Percentiles rank a stretch among this genome's conserved stretches.
These are phyloP conservation scores for Neocrepidodera transversa DNA, from an alignment of 2,888 invertebrate genomes.

Conservation along the genomic window DNA sequence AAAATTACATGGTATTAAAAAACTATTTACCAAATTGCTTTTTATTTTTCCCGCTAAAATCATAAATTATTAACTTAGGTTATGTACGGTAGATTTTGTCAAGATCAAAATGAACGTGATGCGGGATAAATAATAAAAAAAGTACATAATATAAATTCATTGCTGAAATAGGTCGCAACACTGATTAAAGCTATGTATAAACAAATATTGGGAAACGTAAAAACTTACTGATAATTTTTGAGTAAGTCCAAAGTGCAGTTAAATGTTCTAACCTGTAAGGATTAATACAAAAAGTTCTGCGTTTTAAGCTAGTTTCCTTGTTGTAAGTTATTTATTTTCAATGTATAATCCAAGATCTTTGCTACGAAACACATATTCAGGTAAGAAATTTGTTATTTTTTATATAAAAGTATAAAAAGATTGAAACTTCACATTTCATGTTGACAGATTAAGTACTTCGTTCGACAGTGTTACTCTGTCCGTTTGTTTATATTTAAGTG, in stretches of 20 bases:
- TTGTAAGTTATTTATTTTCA: conserved; percentile 42
- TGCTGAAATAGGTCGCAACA: conserved; percentile 32
- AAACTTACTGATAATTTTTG: conserved; percentile 36
- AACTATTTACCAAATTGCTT: conserved; percentile 22
- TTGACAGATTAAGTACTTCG: conserved; percentile 1
- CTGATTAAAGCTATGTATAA: conserved; percentile 36
- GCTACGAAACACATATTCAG: conserved; percentile 52
- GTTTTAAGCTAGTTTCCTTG: conserved; percentile 37
- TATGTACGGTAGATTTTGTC: conserved; percentile 23
- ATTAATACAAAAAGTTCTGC: conserved; percentile 26
- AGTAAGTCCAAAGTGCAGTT: conserved; percentile 47
- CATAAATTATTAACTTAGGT: conserved; percentile 21
- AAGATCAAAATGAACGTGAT: conserved; percentile 2
- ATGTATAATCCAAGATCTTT: conserved; percentile 54
- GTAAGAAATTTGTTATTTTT: conserved; percentile 17
- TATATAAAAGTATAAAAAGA: conserved; percentile 1
- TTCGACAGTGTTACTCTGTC: background rate
- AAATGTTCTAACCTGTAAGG: conserved; percentile 47
- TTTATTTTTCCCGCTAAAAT: conserved; percentile 23
- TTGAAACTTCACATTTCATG: conserved; percentile 13
- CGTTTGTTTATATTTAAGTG: too few species aligned
- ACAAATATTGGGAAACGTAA: conserved; percentile 28
- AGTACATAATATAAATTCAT: conserved; percentile 21
- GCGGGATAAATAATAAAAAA: conserved; percentile 10
- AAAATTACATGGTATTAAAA: conserved; percentile 25